Base-by-base conservation (phyloP, 1,140 invertebrate species). In the Megalopta genalis region DNA sequence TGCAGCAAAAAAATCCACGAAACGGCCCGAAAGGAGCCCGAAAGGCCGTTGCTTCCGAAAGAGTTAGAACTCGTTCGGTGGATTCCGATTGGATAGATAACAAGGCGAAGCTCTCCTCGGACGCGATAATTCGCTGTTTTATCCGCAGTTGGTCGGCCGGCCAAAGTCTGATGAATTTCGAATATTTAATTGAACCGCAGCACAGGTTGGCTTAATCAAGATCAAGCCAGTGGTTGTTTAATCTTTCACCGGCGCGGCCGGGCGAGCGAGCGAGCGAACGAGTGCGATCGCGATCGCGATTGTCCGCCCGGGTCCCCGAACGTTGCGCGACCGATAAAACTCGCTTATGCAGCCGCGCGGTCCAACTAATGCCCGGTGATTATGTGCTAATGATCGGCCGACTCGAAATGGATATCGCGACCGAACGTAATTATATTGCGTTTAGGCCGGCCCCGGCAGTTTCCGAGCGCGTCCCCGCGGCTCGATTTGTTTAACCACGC, bases 381-480 rank as follows among this genome's bases (percentile, higher is more conserved):
- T 73, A 73, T 52, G 42, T 49, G 70, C 39, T 49, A 63, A 72
- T 32, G 39, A 63, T 72, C 39, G 54, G 10, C 10, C 18, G 39
- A 63, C 42, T 32, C 70, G 59, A 63, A 73, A 64, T 60, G 63
- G 32, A 54, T 74, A 64, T 64, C 72, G 62, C 60, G 46, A 21
- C 69, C 54, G 23, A 18, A 12, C 25, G 63, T 75, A 57, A 75
- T 75, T 75, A 75, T 74, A 65, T 74, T 46, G 72, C 49, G 63
- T 54, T 74, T 65, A 74, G 42, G 46, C 9, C 25, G 39, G 42
- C 10, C 0, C 42, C 32, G 32, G 42, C 14, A 12, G 37, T 25
- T 49, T 54, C 14, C 42, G 42, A 27, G 60, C 39, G 52, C 16
- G 10, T 62, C 65, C 65, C 65, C 3, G 18, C 16, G 21, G 65